Percentiles rank a stretch among this genome's conserved stretches.
Conservation (phyloP, 2,888 invertebrate species). For the Nomada goodeniana region DNA sequence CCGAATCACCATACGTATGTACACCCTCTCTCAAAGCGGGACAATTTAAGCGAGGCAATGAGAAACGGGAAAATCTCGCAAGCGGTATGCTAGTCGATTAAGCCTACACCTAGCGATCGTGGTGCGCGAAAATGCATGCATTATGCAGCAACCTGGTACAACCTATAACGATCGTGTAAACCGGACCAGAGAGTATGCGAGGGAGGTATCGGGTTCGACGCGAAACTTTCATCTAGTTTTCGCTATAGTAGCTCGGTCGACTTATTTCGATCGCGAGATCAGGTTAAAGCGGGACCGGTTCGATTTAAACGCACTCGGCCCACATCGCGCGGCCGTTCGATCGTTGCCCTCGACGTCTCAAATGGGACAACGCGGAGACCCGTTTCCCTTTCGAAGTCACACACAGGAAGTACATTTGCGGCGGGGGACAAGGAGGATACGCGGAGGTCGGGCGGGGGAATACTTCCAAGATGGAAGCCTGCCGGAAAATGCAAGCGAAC, state of each 20-base stretch:
- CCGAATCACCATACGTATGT: neutral
- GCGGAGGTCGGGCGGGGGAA: neutral
- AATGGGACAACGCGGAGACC: neutral
- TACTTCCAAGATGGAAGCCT: neutral
- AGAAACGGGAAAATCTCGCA: conserved; percentile 13
- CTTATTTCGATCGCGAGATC: neutral
- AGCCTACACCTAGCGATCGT: conserved; percentile 66
- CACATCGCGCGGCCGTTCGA: neutral
- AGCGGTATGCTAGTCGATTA: conserved; percentile 60
- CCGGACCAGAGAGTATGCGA: conserved; percentile 40
- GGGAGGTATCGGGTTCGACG: conserved; percentile 20
- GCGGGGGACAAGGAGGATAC: too few relatives aligned
- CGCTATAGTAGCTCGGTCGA: conserved; percentile 10
- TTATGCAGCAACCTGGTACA: conserved; percentile 61
- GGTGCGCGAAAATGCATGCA: conserved; percentile 61
- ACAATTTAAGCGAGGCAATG: neutral
- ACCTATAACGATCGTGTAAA: conserved; percentile 67
- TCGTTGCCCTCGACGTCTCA: neutral
- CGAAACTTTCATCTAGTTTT: conserved; percentile 59
- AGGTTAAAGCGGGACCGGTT: neutral
- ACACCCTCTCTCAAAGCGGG: neutral
- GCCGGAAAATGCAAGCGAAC: neutral
- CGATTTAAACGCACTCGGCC: neutral
- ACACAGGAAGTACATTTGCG: too few relatives aligned
- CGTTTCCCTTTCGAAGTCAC: too few relatives aligned